A percentile compares a stretch with the other conserved stretches of the same genome.
Evolutionary conservation across 2,113 vertebrate species (phyloP).

Genomic region (Sorex araneus): DNA sequence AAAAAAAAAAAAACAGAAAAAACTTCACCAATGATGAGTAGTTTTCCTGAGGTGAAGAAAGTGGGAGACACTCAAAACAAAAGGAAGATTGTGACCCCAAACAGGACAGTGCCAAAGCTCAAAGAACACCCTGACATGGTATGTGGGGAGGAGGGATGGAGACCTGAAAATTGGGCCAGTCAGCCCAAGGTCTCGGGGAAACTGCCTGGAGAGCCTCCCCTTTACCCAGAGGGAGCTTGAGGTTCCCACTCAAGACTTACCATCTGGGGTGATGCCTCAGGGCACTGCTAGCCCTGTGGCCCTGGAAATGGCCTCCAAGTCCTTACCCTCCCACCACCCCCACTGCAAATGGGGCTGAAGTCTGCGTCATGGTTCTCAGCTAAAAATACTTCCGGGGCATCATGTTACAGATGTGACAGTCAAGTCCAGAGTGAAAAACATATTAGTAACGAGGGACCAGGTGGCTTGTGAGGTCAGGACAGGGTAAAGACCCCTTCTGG

Average conservation of each 20-base stretch:
- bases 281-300: not conserved
- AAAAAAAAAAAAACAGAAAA: not conserved
- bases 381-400: conserved; percentile 70
- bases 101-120: not conserved
- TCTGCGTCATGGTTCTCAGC: conserved; percentile 29
- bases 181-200: too few species aligned
- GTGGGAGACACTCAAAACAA: not conserved
- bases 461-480: conserved; percentile 45
- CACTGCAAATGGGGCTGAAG: conserved; percentile 35
- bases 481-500: not conserved
- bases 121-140: not conserved
- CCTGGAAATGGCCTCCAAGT: not conserved
- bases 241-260: not conserved
- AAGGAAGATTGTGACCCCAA: not conserved
- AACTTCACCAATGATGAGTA: not conserved
- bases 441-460: not conserved
- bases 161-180: not conserved
- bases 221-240: not conserved
- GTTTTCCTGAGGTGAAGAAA: not conserved
- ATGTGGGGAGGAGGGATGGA: not conserved
- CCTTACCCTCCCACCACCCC: not conserved
- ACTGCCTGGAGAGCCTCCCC: not conserved
- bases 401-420: conserved; percentile 24
- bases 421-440: conserved; percentile 43
- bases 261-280: not conserved